Evolutionary conservation across 1,140 invertebrate genomes (phyloP).

Genomic region (Alviniconcha marisindica): DNA sequence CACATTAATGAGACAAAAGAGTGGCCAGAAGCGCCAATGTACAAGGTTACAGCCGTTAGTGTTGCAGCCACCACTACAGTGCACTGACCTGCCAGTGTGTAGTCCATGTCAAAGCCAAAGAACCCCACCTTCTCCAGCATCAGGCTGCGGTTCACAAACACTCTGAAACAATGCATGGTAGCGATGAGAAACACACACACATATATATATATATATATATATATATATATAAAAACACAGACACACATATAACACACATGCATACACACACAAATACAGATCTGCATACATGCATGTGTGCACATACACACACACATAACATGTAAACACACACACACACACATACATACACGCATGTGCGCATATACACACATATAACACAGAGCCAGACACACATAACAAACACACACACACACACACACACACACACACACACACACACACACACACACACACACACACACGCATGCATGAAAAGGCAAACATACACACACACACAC

Average conservation of each 20-base stretch:
- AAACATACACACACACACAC: conserved; percentile 2
- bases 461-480: background rate
- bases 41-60: too few species aligned
- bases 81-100: conserved; percentile 87
- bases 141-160: conserved; percentile 98
- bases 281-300: background rate
- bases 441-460: conserved; percentile 5
- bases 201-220: too few species aligned
- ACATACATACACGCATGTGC: background rate
- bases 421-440: background rate
- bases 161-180: conserved; percentile 79
- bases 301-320: too few species aligned
- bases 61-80: too few species aligned
- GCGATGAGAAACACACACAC: too few species aligned
- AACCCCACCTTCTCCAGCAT: conserved; percentile 99
- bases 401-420: conserved; percentile 9
- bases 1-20: too few species aligned
- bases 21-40: too few species aligned
- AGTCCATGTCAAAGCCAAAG: conserved; percentile 99
- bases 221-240: too few species aligned
- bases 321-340: background rate
- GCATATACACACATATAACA: background rate
- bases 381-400: background rate
- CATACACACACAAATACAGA: background rate
- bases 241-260: background rate